Conservation (phyloP, 2,797 vertebrate genomes). For the Syngnathus rostellatus region DNA sequence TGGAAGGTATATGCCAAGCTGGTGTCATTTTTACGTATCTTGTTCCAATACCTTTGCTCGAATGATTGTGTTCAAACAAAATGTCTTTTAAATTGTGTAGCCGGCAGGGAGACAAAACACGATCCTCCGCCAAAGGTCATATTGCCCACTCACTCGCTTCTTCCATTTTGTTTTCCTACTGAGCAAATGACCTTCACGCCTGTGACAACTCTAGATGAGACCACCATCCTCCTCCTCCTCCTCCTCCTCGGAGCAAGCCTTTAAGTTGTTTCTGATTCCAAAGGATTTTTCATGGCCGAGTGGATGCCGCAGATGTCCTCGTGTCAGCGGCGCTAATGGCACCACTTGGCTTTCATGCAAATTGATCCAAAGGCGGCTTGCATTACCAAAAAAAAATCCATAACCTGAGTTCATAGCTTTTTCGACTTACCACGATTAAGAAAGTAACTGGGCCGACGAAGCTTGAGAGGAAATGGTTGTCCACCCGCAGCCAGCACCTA, state of each 20-base stretch:
- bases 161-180: slow-evolving; percentile 54
- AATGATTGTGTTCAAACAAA: background rate
- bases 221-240: slow-evolving; percentile 44
- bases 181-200: slow-evolving; percentile 69
- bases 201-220: slow-evolving; percentile 37
- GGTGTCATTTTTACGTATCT: background rate
- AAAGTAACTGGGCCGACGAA: slow-evolving; percentile 93
- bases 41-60: background rate
- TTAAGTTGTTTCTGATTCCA: slow-evolving; percentile 60
- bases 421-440: slow-evolving; percentile 85
- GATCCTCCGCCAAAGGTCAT: slow-evolving; percentile 70
- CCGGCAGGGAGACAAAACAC: slow-evolving; percentile 80
- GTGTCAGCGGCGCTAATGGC: slow-evolving; percentile 63
- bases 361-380: slow-evolving; percentile 54
- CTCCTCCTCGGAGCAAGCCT: slow-evolving; percentile 44
- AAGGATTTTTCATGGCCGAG: slow-evolving; percentile 69
- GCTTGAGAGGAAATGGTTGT: slow-evolving; percentile 99
- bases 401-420: slow-evolving; percentile 40
- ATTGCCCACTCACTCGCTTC: slow-evolving; percentile 62
- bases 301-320: slow-evolving; percentile 60
- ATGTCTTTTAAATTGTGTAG: background rate
- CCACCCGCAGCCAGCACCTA: slow-evolving; percentile 93
- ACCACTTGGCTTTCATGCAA: slow-evolving; percentile 67
- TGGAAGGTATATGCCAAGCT: no score
- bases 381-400: slow-evolving; percentile 43